Evolutionary conservation across 2,113 vertebrate genomes (phyloP).

Genomic region (Perognathus longimembris): DNA sequence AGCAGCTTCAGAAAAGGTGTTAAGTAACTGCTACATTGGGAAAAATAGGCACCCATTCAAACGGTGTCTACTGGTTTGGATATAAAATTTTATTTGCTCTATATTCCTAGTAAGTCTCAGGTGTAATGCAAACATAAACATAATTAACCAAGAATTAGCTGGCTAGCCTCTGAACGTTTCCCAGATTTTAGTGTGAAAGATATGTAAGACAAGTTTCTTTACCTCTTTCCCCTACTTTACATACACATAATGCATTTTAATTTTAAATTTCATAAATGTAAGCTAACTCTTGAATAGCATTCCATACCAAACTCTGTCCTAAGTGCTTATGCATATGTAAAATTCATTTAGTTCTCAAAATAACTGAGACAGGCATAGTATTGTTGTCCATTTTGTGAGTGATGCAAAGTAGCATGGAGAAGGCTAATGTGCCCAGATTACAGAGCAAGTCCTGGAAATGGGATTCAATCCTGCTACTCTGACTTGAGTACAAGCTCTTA

Average conservation of each 20-base stretch:
- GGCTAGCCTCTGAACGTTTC: neutral
- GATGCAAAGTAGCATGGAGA: neutral
- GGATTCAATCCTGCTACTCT: neutral
- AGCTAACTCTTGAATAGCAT: constrained; percentile 1
- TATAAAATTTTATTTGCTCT: neutral
- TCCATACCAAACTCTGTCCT: neutral
- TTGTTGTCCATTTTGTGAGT: neutral
- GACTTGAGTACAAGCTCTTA: neutral
- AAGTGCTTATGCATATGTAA: neutral
- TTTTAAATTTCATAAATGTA: constrained; percentile 43
- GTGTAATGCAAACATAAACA: neutral
- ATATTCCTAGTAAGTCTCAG: neutral
- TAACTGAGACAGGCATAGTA: neutral
- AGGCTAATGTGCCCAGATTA: neutral
- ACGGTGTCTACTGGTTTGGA: neutral
- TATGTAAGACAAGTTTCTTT: too few relatives aligned
- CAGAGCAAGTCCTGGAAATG: neutral
- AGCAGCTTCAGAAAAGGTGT: too few relatives aligned
- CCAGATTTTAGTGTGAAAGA: constrained; percentile 20
- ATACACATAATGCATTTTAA: neutral
- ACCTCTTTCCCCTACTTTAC: neutral
- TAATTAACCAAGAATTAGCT: neutral
- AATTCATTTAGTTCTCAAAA: constrained; percentile 28
- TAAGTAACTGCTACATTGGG: neutral
- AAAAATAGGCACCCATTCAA: neutral